phyloP scores from a whole-genome alignment of 2,797 vertebrate genomes.

The Halcyon smyrnensis region DNA sequence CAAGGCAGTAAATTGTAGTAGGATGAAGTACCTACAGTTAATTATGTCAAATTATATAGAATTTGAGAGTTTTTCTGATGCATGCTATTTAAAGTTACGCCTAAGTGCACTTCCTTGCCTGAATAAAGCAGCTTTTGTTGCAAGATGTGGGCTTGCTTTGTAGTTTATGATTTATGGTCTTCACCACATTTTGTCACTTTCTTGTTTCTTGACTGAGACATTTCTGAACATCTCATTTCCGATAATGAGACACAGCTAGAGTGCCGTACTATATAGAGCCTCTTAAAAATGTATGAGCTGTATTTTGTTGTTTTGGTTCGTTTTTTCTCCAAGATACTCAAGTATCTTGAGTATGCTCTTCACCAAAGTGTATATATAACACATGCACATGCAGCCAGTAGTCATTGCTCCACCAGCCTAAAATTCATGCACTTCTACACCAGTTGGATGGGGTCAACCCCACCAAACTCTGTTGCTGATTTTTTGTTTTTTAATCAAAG shows the following conservation, averaged over 20 bases:
- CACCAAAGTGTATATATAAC: not conserved
- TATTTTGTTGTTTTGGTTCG: not conserved
- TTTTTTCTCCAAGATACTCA: not conserved
- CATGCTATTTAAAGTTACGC: conserved; percentile 78
- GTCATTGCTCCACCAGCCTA: not conserved
- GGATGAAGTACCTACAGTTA: conserved; percentile 83
- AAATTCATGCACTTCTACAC: not conserved
- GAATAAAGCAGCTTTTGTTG: conserved; percentile 71
- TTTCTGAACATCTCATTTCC: conserved; percentile 44
- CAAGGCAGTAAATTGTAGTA: conserved; percentile 81
- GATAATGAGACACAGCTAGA: not conserved
- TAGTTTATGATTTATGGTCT: conserved; percentile 50
- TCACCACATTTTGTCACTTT: conserved; percentile 56
- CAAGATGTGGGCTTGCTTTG: conserved; percentile 52
- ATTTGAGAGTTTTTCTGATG: conserved; percentile 78
- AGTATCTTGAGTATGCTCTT: not conserved
- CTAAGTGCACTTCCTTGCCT: conserved; percentile 64
- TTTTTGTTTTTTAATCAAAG: not conserved
- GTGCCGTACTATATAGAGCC: not conserved
- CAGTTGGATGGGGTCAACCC: not conserved
- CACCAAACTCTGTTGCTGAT: not conserved
- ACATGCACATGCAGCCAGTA: not conserved
- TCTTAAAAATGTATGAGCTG: not conserved
- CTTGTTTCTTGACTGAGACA: conserved; percentile 27
- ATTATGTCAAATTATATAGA: conserved; percentile 84